Conservation (phyloP, 1,140 invertebrate species). For the Rhagoletis zephyria region DNA sequence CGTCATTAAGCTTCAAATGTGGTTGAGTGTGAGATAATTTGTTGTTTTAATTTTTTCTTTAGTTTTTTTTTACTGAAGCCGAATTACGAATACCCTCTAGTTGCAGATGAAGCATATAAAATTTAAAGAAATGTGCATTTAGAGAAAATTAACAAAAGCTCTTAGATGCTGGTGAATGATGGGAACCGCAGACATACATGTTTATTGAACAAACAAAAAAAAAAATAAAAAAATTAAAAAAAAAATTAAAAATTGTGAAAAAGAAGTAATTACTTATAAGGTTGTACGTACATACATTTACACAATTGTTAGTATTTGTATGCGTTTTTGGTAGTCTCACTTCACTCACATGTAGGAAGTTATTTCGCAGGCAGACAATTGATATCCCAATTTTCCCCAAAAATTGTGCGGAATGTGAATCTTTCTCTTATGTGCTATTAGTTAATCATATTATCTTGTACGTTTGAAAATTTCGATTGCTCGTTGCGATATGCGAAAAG, state of each 20-base stretch:
- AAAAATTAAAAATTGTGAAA: neutral
- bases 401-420: neutral
- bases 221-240: neutral
- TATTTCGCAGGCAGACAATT: neutral
- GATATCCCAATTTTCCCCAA: neutral
- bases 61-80: neutral
- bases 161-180: neutral
- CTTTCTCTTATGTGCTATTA: neutral
- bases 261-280: neutral
- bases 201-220: neutral
- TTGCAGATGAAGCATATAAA: neutral
- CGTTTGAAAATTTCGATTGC: neutral
- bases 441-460: slow-evolving; percentile 1
- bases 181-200: neutral
- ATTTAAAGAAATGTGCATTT: neutral
- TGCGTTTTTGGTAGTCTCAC: neutral
- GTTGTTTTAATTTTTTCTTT: neutral
- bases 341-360: no score
- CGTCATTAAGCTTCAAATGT: neutral
- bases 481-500: neutral
- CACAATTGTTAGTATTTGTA: neutral
- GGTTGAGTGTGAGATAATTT: neutral
- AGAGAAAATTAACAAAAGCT: slow-evolving; percentile 6
- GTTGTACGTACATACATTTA: neutral
- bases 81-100: neutral